Conservation (phyloP, 2,797 vertebrate genomes). For the Crossoptilon crossoptilon region DNA sequence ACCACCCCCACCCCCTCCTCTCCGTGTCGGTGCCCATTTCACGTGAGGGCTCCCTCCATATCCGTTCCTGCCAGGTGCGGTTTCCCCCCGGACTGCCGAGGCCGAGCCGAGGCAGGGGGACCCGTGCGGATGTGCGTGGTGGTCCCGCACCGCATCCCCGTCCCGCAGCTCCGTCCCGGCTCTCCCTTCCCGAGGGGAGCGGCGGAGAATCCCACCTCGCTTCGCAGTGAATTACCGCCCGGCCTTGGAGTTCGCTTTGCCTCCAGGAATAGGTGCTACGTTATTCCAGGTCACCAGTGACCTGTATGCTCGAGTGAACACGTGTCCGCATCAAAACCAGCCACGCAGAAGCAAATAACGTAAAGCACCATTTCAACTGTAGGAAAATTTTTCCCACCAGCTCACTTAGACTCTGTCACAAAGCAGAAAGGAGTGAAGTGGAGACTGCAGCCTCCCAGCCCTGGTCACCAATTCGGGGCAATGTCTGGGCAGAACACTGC, state of each 20-base stretch:
- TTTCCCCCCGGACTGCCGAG: neutral
- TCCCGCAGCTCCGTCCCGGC: neutral
- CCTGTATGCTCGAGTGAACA: neutral
- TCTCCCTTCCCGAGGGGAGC: neutral
- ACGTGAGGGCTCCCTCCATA: neutral
- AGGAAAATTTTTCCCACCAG: neutral
- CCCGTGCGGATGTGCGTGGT: neutral
- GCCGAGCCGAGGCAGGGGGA: neutral
- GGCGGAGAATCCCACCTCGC: neutral
- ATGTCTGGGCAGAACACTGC: neutral
- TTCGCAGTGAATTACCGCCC: neutral
- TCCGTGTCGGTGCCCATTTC: neutral
- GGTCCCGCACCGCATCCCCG: neutral
- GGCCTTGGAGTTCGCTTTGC: conserved; percentile 36
- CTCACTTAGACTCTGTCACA: neutral
- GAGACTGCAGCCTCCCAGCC: neutral
- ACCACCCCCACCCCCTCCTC: neutral
- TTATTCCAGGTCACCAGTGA: conserved; percentile 41
- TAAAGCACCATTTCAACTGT: neutral
- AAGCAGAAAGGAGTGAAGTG: neutral
- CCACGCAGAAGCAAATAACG: neutral
- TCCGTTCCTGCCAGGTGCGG: neutral
- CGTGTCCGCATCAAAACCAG: neutral
- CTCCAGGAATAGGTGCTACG: conserved; percentile 17
- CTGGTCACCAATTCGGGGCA: fast-evolving